phyloP scores from a whole-genome alignment of 2,797 vertebrate species.

The Hippopotamyrus pictus region DNA sequence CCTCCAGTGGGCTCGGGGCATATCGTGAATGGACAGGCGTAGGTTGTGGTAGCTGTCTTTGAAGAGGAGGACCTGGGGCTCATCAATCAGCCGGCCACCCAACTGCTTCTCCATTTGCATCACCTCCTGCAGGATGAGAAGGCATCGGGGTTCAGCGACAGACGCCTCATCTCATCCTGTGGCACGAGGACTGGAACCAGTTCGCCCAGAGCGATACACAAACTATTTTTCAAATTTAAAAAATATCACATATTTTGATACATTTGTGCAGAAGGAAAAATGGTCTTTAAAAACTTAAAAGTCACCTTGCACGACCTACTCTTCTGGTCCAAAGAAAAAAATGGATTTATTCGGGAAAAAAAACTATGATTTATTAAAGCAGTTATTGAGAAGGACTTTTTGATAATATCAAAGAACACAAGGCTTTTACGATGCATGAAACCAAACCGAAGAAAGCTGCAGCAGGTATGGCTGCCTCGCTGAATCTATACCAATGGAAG shows the following conservation, averaged over 20 bases:
- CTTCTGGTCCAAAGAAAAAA: background rate
- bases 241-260: background rate
- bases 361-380: slow-evolving; percentile 31
- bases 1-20: slow-evolving; percentile 94
- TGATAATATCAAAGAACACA: slow-evolving; percentile 41
- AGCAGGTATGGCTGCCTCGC: slow-evolving; percentile 6
- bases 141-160: background rate
- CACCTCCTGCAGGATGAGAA: slow-evolving; percentile 73
- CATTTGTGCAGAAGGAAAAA: background rate
- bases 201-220: background rate
- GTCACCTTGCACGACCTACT: background rate
- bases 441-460: slow-evolving; percentile 15
- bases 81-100: slow-evolving; percentile 93
- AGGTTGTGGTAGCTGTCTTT: slow-evolving; percentile 99
- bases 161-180: background rate
- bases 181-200: background rate
- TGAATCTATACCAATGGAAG: background rate
- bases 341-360: background rate
- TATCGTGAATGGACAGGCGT: slow-evolving; percentile 93
- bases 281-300: background rate
- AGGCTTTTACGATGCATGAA: slow-evolving; percentile 32
- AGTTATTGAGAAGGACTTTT: slow-evolving; percentile 40
- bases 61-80: slow-evolving; percentile 89
- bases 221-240: background rate
- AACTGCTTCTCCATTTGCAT: slow-evolving; percentile 95